Conservation (phyloP, 2,113 vertebrate species). For the Ciconia maguari region DNA sequence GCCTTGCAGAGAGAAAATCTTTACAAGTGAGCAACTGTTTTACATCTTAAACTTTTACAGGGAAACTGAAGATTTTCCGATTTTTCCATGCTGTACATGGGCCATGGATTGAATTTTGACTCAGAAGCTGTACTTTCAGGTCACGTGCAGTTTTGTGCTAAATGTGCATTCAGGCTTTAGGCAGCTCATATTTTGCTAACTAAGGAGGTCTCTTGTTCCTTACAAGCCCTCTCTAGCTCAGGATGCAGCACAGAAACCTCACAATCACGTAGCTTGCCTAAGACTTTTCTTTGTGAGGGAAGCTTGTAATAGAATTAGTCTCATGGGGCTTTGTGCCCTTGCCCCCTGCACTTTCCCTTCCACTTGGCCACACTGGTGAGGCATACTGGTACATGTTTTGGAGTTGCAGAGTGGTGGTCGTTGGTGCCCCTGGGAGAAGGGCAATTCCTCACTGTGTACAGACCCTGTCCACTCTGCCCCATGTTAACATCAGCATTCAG, state of each 20-base stretch:
- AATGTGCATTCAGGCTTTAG: neutral
- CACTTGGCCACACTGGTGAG: neutral
- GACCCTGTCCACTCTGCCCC: neutral
- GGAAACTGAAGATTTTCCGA: neutral
- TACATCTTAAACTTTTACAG: neutral
- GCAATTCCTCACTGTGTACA: neutral
- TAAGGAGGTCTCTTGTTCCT: neutral
- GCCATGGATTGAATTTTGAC: neutral
- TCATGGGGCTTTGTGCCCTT: neutral
- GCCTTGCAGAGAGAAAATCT: neutral
- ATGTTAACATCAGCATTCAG: accelerated
- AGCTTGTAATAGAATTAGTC: neutral
- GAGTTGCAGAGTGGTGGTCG: neutral
- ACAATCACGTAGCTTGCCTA: accelerated
- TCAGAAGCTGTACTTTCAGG: neutral
- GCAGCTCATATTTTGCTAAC: neutral
- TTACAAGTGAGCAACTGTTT: neutral
- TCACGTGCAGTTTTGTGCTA: neutral
- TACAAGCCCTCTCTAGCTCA: neutral
- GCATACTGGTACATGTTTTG: neutral
- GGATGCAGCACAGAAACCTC: neutral
- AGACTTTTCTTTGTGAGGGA: neutral
- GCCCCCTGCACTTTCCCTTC: neutral
- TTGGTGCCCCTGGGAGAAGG: neutral
- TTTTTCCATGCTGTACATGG: neutral